These are phyloP conservation scores for Boleophthalmus pectinirostris DNA, from an alignment of 2,113 vertebrate genomes.

Conservation along the genomic window DNA sequence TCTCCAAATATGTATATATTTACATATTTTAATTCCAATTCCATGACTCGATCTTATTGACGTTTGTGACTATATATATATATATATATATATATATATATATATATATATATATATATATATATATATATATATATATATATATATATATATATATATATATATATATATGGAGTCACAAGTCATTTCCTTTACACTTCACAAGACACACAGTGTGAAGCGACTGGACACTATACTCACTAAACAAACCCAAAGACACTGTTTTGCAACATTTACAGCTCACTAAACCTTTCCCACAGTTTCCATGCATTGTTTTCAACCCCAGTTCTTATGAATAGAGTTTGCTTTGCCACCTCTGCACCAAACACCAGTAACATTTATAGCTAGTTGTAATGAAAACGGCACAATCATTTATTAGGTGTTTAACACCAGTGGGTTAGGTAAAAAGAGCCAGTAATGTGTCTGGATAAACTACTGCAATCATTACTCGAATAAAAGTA, in stretches of 20 bases:
- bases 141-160: too few relatives aligned
- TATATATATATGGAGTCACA: too few relatives aligned
- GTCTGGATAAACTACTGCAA: neutral
- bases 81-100: too few relatives aligned
- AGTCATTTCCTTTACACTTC: slow-evolving; percentile 12
- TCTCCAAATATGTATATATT: too few relatives aligned
- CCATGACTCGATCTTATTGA: too few relatives aligned
- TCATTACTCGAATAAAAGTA: neutral
- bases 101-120: too few relatives aligned
- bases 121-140: too few relatives aligned
- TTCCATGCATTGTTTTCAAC: neutral
- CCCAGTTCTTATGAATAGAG: neutral
- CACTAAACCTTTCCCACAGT: neutral
- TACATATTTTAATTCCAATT: too few relatives aligned
- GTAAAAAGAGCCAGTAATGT: neutral
- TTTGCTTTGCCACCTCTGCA: neutral
- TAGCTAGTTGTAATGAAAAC: neutral
- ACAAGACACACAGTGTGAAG: slow-evolving; percentile 55
- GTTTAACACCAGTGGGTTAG: neutral
- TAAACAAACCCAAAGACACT: neutral
- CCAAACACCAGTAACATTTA: neutral
- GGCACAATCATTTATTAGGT: neutral
- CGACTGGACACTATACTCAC: slow-evolving; percentile 10
- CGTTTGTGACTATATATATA: too few relatives aligned
- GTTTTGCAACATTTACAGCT: slow-evolving; percentile 57